Evolutionary conservation across 2,113 vertebrate genomes (phyloP).

Genomic region (Menidia beryllina): DNA sequence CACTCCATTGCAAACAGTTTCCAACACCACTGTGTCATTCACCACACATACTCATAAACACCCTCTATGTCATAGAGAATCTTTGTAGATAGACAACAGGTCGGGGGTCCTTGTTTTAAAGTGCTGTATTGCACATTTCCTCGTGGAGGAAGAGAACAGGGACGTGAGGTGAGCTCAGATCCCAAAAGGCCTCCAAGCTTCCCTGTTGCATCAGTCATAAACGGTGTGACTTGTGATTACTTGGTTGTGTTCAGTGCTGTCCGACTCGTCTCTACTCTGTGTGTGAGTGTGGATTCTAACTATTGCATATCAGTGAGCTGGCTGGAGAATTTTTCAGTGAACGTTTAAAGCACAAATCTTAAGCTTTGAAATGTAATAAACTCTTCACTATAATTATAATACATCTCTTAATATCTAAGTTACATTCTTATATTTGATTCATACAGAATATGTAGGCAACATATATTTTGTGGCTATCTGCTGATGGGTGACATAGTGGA

Average conservation of each 20-base stretch:
- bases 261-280: conserved; percentile 27
- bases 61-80: conserved; percentile 50
- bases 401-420: conserved; percentile 76
- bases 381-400: conserved; percentile 73
- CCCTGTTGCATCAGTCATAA: conserved; percentile 58
- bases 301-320: conserved; percentile 84
- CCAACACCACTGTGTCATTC: conserved; percentile 61
- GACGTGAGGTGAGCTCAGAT: conserved; percentile 47
- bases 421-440: conserved; percentile 82
- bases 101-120: conserved; percentile 64
- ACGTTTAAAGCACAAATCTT: conserved; percentile 68
- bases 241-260: conserved; percentile 20
- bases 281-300: conserved; percentile 58
- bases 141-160: conserved; percentile 77
- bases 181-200: conserved; percentile 53
- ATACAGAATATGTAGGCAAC: conserved; percentile 73
- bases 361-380: conserved; percentile 73
- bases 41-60: conserved; percentile 61
- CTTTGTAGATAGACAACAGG: conserved; percentile 40
- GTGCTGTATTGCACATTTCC: conserved; percentile 79
- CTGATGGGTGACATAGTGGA: conserved; percentile 53
- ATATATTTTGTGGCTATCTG: conserved; percentile 71
- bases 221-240: conserved; percentile 40
- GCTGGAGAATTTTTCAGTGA: conserved; percentile 63
- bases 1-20: conserved; percentile 71